Evolutionary conservation across 1,140 invertebrate species (phyloP), one percentile per base, ranked within the genome.

Genomic region (Rhagoletis pomonella): DNA sequence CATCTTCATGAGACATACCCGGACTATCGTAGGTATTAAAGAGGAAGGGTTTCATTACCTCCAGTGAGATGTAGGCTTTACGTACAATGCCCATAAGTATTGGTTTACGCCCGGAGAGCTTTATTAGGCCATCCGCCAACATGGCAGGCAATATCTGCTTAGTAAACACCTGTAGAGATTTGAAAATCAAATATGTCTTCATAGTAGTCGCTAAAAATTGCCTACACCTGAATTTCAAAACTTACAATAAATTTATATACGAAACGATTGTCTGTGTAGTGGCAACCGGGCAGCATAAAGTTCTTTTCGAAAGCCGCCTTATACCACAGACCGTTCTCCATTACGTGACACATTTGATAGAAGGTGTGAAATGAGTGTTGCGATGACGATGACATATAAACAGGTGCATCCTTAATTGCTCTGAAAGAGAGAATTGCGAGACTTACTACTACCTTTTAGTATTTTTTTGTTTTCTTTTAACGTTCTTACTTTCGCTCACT

Each of bases 41-140:
- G 89, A 92, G 86, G n/a, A 92, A 92, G 2, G 91, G 91, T 42
- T 91, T 81, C 91, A 92, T 90, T 10, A 92, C 91, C 81, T 91
- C 89, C 12, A 92, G 88, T 5, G 91, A 91, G 6, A 87, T 88
- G 55, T 89, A 92, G 60, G 81, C 58, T 85, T 90, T 92, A 1
- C 91, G 88, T 17, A 89, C 88, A 42, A 90, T 89, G 47, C 88
- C 58, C 90, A 92, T 89, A 0, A 92, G 3, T 5, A 64, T 29
- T 0, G 91, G 90, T 42, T 88, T 87, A 5, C 86, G 87, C 0
- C 91, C 89, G 59, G 69, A 89, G 29, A 90, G 44, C 5, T 12
- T 1, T 3, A 92, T 69, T 1, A 91, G 55, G 19, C 87, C 7
- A 42, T 92, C 91, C 0, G 89, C 85, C 4, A 90, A 14, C 0